Base-by-base conservation (phyloP, 2,113 vertebrate genomes). In the Nothobranchius kuhntae region DNA sequence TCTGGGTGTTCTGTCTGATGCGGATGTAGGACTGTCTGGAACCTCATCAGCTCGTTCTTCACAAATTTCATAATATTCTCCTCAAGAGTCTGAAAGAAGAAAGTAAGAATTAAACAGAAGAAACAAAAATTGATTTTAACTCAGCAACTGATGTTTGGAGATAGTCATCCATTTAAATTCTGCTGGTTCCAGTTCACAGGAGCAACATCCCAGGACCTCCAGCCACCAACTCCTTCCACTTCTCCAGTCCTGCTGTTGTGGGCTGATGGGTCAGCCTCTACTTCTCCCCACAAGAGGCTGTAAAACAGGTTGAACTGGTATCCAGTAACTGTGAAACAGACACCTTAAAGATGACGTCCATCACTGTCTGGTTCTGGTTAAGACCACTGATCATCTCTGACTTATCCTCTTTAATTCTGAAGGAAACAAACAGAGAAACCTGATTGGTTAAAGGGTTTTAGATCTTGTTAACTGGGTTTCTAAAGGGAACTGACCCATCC, bases 81-180 rank as follows among this genome's bases (percentile, higher is more conserved):
- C 47, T 65, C 62, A n/a, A 65, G 62, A 30, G n/a, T 14, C 62
- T 65, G 51, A 45, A 65, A 45, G 9, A 35, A n/a, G 7, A 12
- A 24, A 10, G 15, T 40, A n/a, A 10, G 26, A 61, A 30, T 13
- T 46, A 46, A 26, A 24, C 17, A 51, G 0, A 12, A 30, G 7
- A 9, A 13, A 60, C 24, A 14, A 2, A 12, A 2, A 4, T 45
- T 7, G 9, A 40, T 40, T 2, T 6, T 40, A 40, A 30, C 4
- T 3, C 30, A 30, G 30, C 30, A 30, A 4, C 30, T 30, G 30
- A 30, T 30, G 30, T 30, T 30, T 30, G 30, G 30, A 30, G 30
- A 30, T 30, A 4, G 2, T 30, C 30, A 2, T 30, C 4, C 30
- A 30, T 30, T 30, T 30, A 30, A 21, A 30, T 30, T 30, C 30